Base-by-base conservation (phyloP, 1,140 invertebrate species). In the Adelges cooleyi region DNA sequence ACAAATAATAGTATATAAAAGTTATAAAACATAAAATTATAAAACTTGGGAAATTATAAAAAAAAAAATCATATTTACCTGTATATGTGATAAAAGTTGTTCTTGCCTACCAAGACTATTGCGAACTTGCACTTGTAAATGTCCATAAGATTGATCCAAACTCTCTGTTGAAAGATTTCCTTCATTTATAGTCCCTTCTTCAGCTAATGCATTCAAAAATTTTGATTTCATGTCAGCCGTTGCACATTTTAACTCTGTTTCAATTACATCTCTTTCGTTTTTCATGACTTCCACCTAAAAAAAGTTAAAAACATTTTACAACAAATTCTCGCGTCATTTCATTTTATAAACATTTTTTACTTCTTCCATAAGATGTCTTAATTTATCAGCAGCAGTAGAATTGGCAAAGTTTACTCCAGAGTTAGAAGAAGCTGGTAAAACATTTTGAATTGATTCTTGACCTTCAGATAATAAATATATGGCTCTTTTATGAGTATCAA, bases 111-210 rank as follows among this genome's bases (percentile, higher is more conserved):
- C 78, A 65, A 90, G 74, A 72, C 84, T 92, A 20, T 91, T 87
- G 25, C 80, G 77, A 2, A 89, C 83, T 80, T 90, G 84, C 69
- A 86, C 82, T 72, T 92, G 86, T 49, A 97, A 76, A 15, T 89
- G 86, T 29, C 84, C 85, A 71, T 89, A 93, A n/a, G 82, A 78
- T 69, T 85, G 77, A 25, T 87, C 87, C 66, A 98, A 79, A 69
- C 82, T 83, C 69, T 86, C 83, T 1, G 84, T 78, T 0, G 90
- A 89, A 49, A 95, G 70, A 56, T 82, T 50, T 20, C 70, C 68
- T 76, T 98, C 95, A 76, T 92, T 90, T 22, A 97, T 85, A 2
- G 84, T 82, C 23, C 92, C 91, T 74, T 93, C 89, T 70, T 87
- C 82, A 10, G 84, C 81, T 67, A 98, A 75, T 1, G 91, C 88